Evolutionary conservation across 2,113 vertebrate species (phyloP).

Genomic region (Seriola quinqueradiata): DNA sequence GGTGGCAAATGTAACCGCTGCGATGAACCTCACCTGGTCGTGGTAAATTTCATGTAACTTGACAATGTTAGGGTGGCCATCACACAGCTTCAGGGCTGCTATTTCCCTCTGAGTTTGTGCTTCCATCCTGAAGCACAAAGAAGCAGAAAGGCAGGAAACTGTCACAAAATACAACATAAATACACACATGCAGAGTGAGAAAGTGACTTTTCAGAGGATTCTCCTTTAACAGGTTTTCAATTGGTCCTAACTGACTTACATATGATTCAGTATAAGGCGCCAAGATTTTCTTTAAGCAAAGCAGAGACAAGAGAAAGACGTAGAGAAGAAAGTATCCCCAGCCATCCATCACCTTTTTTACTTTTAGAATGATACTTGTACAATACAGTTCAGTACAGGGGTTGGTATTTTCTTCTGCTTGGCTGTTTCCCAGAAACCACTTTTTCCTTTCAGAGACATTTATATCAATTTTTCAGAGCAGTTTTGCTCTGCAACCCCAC

Average conservation of each 20-base stretch:
- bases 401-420: background rate
- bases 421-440: background rate
- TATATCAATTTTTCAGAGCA: background rate
- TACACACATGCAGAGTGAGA: background rate
- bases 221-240: background rate
- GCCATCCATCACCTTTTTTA: too few relatives aligned
- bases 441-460: background rate
- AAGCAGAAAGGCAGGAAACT: constrained; percentile 15
- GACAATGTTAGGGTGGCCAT: constrained; percentile 97
- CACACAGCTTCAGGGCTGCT: constrained; percentile 95
- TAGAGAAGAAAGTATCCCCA: too few relatives aligned
- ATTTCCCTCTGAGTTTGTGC: constrained; percentile 96
- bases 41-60: constrained; percentile 96
- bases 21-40: constrained; percentile 90
- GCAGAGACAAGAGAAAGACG: too few relatives aligned
- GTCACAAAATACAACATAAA: constrained; percentile 8
- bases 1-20: background rate
- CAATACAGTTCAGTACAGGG: too few relatives aligned
- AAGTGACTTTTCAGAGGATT: background rate
- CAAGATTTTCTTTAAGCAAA: too few relatives aligned
- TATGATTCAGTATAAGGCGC: background rate
- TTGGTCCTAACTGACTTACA: background rate
- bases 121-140: constrained; percentile 90
- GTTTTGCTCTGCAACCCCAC: background rate
- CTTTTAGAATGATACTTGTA: too few relatives aligned